Evolutionary conservation across 2,888 invertebrate species (phyloP), one percentile per base, ranked within the genome.

Genomic region (Melipona bicolor): DNA sequence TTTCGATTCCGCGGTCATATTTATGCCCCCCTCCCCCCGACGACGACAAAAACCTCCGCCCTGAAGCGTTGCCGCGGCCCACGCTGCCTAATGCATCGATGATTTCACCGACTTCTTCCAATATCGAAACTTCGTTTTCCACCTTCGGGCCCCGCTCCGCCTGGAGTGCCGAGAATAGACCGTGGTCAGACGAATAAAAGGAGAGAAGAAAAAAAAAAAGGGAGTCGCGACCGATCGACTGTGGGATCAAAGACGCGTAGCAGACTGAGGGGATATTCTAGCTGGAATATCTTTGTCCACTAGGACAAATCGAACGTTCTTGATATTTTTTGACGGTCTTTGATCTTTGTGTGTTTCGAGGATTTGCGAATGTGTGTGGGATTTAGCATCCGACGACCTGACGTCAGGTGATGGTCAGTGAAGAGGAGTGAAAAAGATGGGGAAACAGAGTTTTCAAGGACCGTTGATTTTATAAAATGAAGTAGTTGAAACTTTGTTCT

Each of bases 1-100:
- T 70, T 79, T 74, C 80, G 69, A 81, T 79, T 70, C 69, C 81
- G 27, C 32, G 69, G 36, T 70, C 74, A 65, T 81, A 80, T 79
- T 79, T 79, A 81, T 80, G 64, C 64, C 21, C 5, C 15, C 56
- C 0, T 1, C 1, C 27, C 27, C 9, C 15, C 56, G 9, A 0
- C 43, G 43, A 11, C 49, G 59, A 32, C 54, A 74, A 79, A 74
- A 79, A 79, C 68, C 36, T 32, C 6, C 62, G 27, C 24, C 36
- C 68, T 27, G 72, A 32, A 72, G 68, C 81, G 72, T 54, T 27
- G 68, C 50, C 62, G 62, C 56, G 59, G 17, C 32, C 43, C 71
- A n/a, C 59, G 71, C 71, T 52, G 65, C 73, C 62, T 36, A 24
- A 69, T 69, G 62, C 81, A 64, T 54, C 70, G 49, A 32, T 50